Conservation (phyloP, 1,140 invertebrate species). For the Lysiphlebus fabarum region DNA sequence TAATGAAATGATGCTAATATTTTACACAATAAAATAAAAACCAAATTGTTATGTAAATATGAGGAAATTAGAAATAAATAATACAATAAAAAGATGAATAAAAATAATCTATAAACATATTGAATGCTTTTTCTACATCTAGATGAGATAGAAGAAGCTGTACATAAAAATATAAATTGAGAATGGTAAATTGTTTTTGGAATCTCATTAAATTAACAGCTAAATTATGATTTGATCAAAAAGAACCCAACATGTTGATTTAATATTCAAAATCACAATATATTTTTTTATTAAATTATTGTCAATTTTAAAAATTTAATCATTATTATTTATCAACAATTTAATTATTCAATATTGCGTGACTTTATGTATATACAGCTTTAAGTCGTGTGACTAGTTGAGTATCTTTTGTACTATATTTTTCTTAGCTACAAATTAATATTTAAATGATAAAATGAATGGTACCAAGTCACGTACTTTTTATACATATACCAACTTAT, state of each 20-base stretch:
- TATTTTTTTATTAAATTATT: no score
- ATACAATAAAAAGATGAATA: not conserved
- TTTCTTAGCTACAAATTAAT: slow-evolving; percentile 22
- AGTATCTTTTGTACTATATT: not conserved
- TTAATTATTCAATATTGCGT: slow-evolving; percentile 32
- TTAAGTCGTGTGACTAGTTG: not conserved
- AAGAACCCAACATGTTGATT: slow-evolving; percentile 35
- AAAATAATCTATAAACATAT: no score
- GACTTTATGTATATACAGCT: slow-evolving; percentile 20
- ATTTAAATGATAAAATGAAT: slow-evolving; percentile 25
- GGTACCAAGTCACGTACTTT: slow-evolving; percentile 17
- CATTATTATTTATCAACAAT: not conserved
- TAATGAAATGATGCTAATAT: slow-evolving; percentile 35
- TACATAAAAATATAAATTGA: slow-evolving; percentile 30
- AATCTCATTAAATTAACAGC: slow-evolving; percentile 40
- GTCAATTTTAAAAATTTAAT: no score
- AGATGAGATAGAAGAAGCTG: slow-evolving; percentile 1
- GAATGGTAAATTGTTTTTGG: slow-evolving; percentile 43
- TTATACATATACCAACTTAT: not conserved
- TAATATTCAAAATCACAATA: slow-evolving; percentile 43
- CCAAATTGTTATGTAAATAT: slow-evolving; percentile 7
- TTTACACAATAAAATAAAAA: slow-evolving; percentile 20
- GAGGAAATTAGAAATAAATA: not conserved
- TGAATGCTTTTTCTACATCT: not conserved
- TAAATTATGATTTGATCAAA: slow-evolving; percentile 48